These are phyloP conservation scores for Catalaphyllia jardinei DNA, from an alignment of 64 coral and sea anemone species.

Conservation along the genomic window DNA sequence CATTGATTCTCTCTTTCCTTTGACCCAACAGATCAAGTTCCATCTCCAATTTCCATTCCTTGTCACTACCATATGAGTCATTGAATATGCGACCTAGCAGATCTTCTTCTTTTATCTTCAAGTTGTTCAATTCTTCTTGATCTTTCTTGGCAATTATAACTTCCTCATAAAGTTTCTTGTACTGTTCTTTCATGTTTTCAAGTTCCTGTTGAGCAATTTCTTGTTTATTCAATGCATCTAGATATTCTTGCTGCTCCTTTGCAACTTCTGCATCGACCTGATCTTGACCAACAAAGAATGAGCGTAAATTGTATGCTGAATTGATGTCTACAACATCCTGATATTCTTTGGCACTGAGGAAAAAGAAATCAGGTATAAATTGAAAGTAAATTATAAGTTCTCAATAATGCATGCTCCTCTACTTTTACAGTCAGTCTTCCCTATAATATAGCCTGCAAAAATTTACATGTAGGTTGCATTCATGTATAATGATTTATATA, in stretches of 20 bases:
- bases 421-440: no score
- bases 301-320: slow-evolving; percentile 64
- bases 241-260: slow-evolving; percentile 85
- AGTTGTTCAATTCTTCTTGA: slow-evolving; percentile 51
- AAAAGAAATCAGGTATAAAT: neutral
- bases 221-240: slow-evolving; percentile 88
- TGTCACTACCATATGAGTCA: slow-evolving; percentile 90
- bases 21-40: slow-evolving; percentile 77
- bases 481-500: no score
- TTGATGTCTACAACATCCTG: slow-evolving; percentile 71
- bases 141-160: slow-evolving; percentile 48
- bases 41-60: slow-evolving; percentile 84
- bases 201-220: slow-evolving; percentile 91
- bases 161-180: slow-evolving; percentile 76
- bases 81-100: slow-evolving; percentile 83
- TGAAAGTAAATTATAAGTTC: neutral
- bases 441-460: no score
- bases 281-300: slow-evolving; percentile 74
- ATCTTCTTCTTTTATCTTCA: slow-evolving; percentile 61
- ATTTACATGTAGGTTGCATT: no score
- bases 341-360: slow-evolving; percentile 84
- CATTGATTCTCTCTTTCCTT: slow-evolving; percentile 68
- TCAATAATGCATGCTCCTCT: neutral
- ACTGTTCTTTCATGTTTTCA: slow-evolving; percentile 68
- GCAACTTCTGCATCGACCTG: slow-evolving; percentile 66